Evolutionary conservation across 1,140 invertebrate species (phyloP).

Genomic region (Drosophila eugracilis): DNA sequence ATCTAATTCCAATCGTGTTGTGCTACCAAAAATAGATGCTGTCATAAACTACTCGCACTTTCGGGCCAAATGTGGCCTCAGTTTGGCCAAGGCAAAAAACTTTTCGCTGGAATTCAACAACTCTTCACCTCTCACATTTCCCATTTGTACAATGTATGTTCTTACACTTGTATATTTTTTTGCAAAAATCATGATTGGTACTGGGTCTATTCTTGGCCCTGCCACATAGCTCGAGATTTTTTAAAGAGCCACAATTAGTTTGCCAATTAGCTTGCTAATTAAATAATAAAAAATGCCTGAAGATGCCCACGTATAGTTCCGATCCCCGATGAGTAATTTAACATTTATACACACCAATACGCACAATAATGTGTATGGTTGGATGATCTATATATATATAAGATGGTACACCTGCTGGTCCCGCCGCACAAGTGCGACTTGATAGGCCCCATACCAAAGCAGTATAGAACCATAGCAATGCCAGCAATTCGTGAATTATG

Average conservation of each 20-base stretch:
- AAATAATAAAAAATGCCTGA: constrained; percentile 76
- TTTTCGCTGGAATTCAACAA: constrained; percentile 45
- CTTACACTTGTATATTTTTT: not conserved
- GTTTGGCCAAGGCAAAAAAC: constrained; percentile 5
- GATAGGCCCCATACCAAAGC: constrained; percentile 61
- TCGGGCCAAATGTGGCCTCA: constrained; percentile 42
- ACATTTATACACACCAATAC: constrained; percentile 24
- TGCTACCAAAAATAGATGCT: constrained; percentile 68
- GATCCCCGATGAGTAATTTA: constrained; percentile 70
- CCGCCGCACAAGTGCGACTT: constrained; percentile 68
- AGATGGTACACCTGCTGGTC: constrained; percentile 72
- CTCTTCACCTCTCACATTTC: constrained; percentile 28
- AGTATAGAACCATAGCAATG: constrained; percentile 15
- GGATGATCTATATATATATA: constrained; percentile 38
- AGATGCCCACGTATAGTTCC: constrained; percentile 45
- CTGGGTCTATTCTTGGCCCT: constrained; percentile 43
- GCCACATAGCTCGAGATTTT: constrained; percentile 34
- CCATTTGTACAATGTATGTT: not conserved
- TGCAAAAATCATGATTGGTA: constrained; percentile 20
- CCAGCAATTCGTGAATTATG: constrained; percentile 62
- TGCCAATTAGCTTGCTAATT: constrained; percentile 83
- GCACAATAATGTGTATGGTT: not conserved
- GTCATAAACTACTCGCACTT: constrained; percentile 63
- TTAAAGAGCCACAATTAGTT: constrained; percentile 57
- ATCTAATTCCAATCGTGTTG: constrained; percentile 46